phyloP scores from a whole-genome alignment of 1,140 invertebrate species.

The Rhizoglyphus robini region DNA sequence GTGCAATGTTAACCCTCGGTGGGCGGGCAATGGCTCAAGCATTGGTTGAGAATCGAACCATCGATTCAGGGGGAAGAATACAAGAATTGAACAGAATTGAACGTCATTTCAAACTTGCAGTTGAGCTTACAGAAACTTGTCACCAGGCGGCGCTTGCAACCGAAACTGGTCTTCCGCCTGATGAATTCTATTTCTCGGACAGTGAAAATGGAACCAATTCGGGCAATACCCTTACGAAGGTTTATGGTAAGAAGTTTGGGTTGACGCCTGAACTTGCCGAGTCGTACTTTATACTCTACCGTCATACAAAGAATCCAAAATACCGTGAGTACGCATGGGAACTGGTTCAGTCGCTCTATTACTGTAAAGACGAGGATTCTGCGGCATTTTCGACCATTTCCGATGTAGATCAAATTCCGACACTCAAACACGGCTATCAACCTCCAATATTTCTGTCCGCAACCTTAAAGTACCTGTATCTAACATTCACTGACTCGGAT shows the following conservation, averaged over 20 bases:
- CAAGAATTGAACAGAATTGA: too few relatives aligned
- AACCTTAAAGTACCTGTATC: not conserved
- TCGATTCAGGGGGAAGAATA: not conserved
- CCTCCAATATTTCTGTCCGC: not conserved
- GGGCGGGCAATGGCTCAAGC: too few relatives aligned
- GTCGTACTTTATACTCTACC: not conserved
- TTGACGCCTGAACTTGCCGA: not conserved
- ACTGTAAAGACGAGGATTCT: not conserved
- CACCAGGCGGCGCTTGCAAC: not conserved
- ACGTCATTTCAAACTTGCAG: not conserved
- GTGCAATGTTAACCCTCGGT: not conserved
- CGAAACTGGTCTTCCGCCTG: not conserved
- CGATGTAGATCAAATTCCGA: not conserved
- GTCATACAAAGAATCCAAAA: not conserved
- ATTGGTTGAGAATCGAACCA: not conserved
- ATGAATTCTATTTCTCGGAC: too few relatives aligned
- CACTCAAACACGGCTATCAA: not conserved
- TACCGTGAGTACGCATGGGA: not conserved
- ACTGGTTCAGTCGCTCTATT: not conserved
- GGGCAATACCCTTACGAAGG: too few relatives aligned
- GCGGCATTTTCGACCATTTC: not conserved
- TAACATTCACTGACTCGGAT: not conserved
- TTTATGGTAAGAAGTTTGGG: too few relatives aligned
- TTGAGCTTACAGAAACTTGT: not conserved
- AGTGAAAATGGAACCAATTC: too few relatives aligned